A percentile compares a stretch with the other conserved stretches of the same genome.
These are phyloP conservation scores for Oreochromis mossambicus DNA, from an alignment of 2,797 vertebrate species.

Conservation along the genomic window DNA sequence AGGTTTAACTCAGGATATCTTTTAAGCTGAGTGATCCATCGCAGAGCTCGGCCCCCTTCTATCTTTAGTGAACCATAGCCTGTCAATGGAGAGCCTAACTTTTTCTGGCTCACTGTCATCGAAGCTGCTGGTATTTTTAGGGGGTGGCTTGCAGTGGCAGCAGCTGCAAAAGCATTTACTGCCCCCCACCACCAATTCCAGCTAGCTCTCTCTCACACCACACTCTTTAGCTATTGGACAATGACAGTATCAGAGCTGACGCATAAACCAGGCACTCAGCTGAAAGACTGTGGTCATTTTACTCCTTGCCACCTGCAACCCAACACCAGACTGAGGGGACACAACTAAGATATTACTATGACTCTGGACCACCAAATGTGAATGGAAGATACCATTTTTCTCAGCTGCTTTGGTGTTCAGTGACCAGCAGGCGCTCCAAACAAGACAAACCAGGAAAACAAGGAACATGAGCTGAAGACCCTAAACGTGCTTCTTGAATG, in stretches of 20 bases:
- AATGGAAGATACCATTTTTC: not conserved
- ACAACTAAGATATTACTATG: not conserved
- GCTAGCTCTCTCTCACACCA: slow-evolving; percentile 17
- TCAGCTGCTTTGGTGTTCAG: not conserved
- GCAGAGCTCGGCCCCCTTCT: slow-evolving; percentile 48
- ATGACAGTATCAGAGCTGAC: slow-evolving; percentile 49
- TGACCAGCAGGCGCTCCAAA: not conserved
- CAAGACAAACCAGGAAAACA: not conserved
- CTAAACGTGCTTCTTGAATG: not conserved
- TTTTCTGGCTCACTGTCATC: slow-evolving; percentile 73
- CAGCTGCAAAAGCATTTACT: slow-evolving; percentile 78
- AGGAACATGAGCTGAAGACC: not conserved
- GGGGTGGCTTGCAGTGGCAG: slow-evolving; percentile 52
- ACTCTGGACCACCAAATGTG: not conserved
- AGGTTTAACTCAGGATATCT: slow-evolving; percentile 44
- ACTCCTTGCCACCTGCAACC: slow-evolving; percentile 24
- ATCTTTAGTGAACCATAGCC: slow-evolving; percentile 67
- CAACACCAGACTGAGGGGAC: not conserved
- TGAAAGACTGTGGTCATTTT: slow-evolving; percentile 6
- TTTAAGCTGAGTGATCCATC: slow-evolving; percentile 58
- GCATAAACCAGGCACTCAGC: not conserved
- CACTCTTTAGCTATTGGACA: slow-evolving; percentile 44
- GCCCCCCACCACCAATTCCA: not conserved
- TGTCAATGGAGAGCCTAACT: slow-evolving; percentile 70
- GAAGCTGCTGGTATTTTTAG: slow-evolving; percentile 77